Percentiles rank a stretch among this genome's conserved stretches.
These are phyloP conservation scores for Scaptomyza caliginosa DNA, from an alignment of 2,888 invertebrate genomes.

Conservation along the genomic window DNA sequence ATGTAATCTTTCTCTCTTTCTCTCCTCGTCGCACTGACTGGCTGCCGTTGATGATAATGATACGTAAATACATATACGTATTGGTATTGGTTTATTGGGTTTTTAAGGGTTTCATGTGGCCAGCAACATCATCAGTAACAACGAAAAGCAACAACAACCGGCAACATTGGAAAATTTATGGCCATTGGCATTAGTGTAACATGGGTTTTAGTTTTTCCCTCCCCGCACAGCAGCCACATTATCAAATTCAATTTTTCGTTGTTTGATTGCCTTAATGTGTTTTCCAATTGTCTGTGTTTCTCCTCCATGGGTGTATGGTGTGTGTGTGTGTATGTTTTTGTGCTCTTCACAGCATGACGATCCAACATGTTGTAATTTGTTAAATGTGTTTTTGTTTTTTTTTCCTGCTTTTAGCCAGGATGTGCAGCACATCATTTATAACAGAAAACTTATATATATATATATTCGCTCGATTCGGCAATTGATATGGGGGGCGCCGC, in stretches of 20 bases:
- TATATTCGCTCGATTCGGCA: slow-evolving; percentile 19
- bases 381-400: too few species aligned
- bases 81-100: slow-evolving; percentile 69
- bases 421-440: slow-evolving; percentile 72
- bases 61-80: slow-evolving; percentile 42
- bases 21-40: slow-evolving; percentile 49
- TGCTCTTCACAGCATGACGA: slow-evolving; percentile 44
- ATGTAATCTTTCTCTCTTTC: slow-evolving; percentile 57
- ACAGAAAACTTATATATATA: slow-evolving; percentile 33
- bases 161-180: slow-evolving; percentile 72
- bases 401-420: slow-evolving; percentile 47
- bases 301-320: too few species aligned
- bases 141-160: slow-evolving; percentile 29
- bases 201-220: slow-evolving; percentile 63
- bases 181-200: slow-evolving; percentile 72
- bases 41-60: slow-evolving; percentile 44
- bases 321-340: too few species aligned
- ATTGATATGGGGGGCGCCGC: slow-evolving; percentile 50
- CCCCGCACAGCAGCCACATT: slow-evolving; percentile 46
- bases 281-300: slow-evolving; percentile 70
- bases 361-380: slow-evolving; percentile 74
- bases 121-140: slow-evolving; percentile 34
- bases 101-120: slow-evolving; percentile 61
- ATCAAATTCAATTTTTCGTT: slow-evolving; percentile 78
- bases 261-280: slow-evolving; percentile 76